These are phyloP conservation scores for Nomada hirtipes DNA, from an alignment of 2,888 invertebrate genomes.

Conservation along the genomic window DNA sequence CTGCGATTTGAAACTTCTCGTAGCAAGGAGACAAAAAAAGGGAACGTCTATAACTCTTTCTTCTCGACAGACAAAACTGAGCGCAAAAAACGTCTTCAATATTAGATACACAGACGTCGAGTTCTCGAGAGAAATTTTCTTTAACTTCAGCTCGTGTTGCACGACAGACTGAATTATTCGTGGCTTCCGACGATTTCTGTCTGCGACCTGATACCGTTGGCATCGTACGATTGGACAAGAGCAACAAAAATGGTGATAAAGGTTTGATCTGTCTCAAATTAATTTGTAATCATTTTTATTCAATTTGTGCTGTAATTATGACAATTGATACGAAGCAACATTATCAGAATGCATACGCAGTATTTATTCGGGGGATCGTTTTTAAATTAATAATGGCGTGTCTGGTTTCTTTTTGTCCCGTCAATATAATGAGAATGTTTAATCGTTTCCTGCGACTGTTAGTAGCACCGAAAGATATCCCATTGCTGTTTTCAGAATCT, in stretches of 20 bases:
- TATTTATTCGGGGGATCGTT: no score
- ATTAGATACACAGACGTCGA: neutral
- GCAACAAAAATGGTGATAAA: neutral
- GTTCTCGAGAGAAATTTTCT: neutral
- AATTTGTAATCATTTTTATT: neutral
- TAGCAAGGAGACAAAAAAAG: neutral
- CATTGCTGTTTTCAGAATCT: conserved; percentile 64
- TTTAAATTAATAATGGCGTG: neutral
- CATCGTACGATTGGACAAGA: no score
- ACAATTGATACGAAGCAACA: neutral
- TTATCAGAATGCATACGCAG: no score
- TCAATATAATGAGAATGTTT: neutral
- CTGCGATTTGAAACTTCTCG: conserved; percentile 8
- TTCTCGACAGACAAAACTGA: neutral
- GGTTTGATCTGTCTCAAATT: neutral
- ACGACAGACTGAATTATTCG: no score
- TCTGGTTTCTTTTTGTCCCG: neutral
- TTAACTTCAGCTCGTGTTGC: no score
- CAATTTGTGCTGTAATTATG: neutral
- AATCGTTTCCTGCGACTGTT: conserved; percentile 42
- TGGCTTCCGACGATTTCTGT: no score
- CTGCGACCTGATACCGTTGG: no score
- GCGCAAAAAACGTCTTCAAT: neutral
- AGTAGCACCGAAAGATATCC: conserved; percentile 68
- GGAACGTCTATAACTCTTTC: conserved; percentile 3